These are phyloP conservation scores for Alitta virens DNA, from an alignment of 2,888 invertebrate genomes.

Conservation along the genomic window DNA sequence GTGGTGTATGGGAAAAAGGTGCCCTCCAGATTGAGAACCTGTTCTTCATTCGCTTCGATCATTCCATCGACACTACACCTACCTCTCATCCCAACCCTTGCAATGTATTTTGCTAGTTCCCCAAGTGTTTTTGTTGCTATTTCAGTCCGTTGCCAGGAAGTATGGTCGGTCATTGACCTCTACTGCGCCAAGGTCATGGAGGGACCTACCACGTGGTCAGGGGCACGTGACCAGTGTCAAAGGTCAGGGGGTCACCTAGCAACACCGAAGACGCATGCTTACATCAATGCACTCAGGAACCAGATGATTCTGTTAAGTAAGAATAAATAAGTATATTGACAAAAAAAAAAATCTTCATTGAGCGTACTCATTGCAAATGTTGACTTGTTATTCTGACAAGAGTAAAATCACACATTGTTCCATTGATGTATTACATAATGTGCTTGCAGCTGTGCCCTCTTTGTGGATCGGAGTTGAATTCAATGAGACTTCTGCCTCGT, in stretches of 20 bases:
- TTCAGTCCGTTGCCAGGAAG: constrained; percentile 1
- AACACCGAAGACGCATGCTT: constrained; percentile 5
- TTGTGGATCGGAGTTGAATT: neutral
- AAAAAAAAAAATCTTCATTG: too few relatives aligned
- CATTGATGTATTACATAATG: too few relatives aligned
- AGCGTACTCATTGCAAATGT: too few relatives aligned
- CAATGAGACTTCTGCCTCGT: neutral
- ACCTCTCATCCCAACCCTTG: too few relatives aligned
- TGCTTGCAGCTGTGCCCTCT: neutral
- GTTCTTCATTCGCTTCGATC: too few relatives aligned
- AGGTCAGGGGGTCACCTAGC: constrained; percentile 6
- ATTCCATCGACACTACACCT: too few relatives aligned
- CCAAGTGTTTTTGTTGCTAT: neutral
- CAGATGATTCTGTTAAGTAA: constrained; percentile 1
- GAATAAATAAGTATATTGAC: too few relatives aligned
- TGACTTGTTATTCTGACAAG: too few relatives aligned
- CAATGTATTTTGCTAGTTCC: too few relatives aligned
- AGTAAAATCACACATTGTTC: too few relatives aligned
- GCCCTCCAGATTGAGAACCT: too few relatives aligned
- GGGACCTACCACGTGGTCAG: neutral
- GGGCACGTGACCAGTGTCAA: constrained; percentile 1
- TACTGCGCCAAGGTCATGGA: constrained; percentile 6
- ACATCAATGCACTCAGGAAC: constrained; percentile 1
- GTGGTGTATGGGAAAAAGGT: too few relatives aligned
- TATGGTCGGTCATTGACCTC: constrained; percentile 7